These are phyloP conservation scores for Cetonia aurata DNA, from an alignment of 2,888 invertebrate genomes.

Conservation along the genomic window DNA sequence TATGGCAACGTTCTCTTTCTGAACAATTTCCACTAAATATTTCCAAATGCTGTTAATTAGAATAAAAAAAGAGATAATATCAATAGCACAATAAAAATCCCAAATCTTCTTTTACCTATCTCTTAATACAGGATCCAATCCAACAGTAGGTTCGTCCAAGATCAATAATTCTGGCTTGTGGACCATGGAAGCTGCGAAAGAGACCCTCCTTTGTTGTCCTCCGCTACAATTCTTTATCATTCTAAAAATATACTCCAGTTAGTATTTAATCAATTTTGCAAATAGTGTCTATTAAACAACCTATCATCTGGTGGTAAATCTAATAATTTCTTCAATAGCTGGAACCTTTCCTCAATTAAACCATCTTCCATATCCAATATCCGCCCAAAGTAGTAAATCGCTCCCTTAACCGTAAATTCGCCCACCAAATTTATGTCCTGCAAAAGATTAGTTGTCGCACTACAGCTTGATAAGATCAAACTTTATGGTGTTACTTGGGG, in stretches of 20 bases:
- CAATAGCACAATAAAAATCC: not conserved
- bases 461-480: too few species aligned
- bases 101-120: constrained; percentile 72
- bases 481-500: constrained; percentile 75
- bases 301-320: constrained; percentile 80
- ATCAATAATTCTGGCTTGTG: constrained; percentile 91
- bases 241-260: constrained; percentile 47
- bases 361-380: constrained; percentile 82
- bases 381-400: constrained; percentile 88
- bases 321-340: constrained; percentile 77
- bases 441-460: constrained; percentile 40
- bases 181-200: constrained; percentile 88
- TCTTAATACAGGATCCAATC: constrained; percentile 89
- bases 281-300: constrained; percentile 47
- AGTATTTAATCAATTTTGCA: not conserved
- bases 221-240: constrained; percentile 83
- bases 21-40: constrained; percentile 80
- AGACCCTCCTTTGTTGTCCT: constrained; percentile 91
- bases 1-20: constrained; percentile 79
- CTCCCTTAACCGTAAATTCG: constrained; percentile 86
- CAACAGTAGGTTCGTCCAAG: constrained; percentile 95
- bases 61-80: not conserved
- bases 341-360: constrained; percentile 75
- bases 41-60: constrained; percentile 83
- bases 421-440: constrained; percentile 84